phyloP scores from a whole-genome alignment of 2,797 vertebrate genomes.

The Dermochelys coriacea region DNA sequence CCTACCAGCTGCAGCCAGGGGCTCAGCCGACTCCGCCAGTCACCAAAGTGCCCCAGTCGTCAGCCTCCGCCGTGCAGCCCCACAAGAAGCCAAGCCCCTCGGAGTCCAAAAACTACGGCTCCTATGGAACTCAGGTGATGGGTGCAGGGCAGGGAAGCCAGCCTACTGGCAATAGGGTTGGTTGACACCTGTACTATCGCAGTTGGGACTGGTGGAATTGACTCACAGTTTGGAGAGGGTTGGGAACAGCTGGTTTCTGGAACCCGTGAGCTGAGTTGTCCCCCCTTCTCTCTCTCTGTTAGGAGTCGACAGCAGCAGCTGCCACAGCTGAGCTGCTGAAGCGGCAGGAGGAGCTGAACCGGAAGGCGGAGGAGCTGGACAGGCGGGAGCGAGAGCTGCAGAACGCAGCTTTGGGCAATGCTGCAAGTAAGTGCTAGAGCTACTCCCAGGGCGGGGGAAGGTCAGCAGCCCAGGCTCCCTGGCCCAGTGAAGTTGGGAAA shows the following conservation, averaged over 20 bases:
- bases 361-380: conserved; percentile 93
- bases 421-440: conserved; percentile 81
- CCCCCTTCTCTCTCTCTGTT: accelerated
- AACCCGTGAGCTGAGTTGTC: no score
- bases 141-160: not conserved
- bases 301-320: conserved; percentile 77
- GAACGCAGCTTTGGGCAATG: conserved; percentile 85
- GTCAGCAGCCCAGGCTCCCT: accelerated
- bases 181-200: not conserved
- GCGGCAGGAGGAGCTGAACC: conserved; percentile 96
- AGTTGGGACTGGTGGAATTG: not conserved
- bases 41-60: conserved; percentile 46
- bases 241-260: not conserved
- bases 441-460: not conserved
- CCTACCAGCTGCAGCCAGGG: conserved; percentile 58
- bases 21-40: conserved; percentile 79
- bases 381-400: conserved; percentile 92
- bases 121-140: conserved; percentile 90
- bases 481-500: not conserved
- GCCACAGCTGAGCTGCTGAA: conserved; percentile 91
- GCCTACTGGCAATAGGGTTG: not conserved
- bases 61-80: conserved; percentile 80
- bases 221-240: not conserved
- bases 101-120: conserved; percentile 93
- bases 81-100: conserved; percentile 87